Evolutionary conservation across 1,140 invertebrate genomes (phyloP), one percentile per base, ranked within the genome.

Genomic region (Pectinophora gossypiella): DNA sequence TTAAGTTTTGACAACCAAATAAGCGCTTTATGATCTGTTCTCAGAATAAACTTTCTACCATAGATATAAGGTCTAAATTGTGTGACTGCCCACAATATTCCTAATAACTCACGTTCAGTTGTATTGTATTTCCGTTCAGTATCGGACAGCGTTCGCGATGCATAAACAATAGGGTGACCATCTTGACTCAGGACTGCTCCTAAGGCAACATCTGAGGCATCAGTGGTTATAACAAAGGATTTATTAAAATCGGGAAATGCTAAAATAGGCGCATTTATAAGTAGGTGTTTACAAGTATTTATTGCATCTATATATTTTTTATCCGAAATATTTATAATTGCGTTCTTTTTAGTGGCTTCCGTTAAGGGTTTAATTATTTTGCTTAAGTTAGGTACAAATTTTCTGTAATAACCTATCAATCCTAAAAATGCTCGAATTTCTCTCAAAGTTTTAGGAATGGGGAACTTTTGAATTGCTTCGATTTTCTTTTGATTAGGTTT

Each of bases 31-130:
- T 88, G 80, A 46, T 89, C 85, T 1, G 80, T 88, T 22, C n/a
- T 4, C 1, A 42, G 62, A 36, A 16, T 68, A 48, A 89, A 87
- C 16, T 76, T 56, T 7, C 19, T 68, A 12, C 64, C 68, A 32
- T 67, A 58, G 9, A 88, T 46, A 57, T 70, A 89, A 21, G 76
- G 62, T 54, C 76, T 42, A 52, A 89, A 88, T 40, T 86, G 56
- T 56, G 79, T 71, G 1, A 79, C 59, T 7, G 71, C 75, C 76
- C 77, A 88, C 0, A 91, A 64, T 3, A 91, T 78, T 2, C 88
- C 89, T 20, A 91, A 57, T 45, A 88, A 64, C 78, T 91, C 88
- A 54, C 82, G 75, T 67, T 87, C 73, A 23, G 66, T 81, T 5
- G 61, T 71, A n/a, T 22, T 59, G 44, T 78, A 89, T 57, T 79